These are phyloP conservation scores for Pampus argenteus DNA, from an alignment of 2,797 vertebrate genomes.

Conservation along the genomic window DNA sequence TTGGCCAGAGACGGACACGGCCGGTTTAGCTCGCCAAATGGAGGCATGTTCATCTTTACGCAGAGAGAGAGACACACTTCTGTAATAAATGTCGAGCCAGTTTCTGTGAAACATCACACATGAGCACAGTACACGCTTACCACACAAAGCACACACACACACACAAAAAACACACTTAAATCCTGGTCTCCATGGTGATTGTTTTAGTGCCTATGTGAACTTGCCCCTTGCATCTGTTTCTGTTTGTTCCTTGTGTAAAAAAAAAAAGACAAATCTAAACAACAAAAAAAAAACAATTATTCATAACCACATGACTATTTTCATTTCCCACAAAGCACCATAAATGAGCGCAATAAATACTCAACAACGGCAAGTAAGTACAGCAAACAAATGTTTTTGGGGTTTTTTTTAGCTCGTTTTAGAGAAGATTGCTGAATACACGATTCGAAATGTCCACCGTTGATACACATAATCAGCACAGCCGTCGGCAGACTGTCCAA, in stretches of 20 bases:
- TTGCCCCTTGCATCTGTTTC: slow-evolving; percentile 84
- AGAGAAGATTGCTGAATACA: slow-evolving; percentile 11
- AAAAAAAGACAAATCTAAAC: too few relatives aligned
- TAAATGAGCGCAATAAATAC: slow-evolving; percentile 65
- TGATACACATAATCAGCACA: slow-evolving; percentile 33
- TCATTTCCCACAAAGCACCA: slow-evolving; percentile 48
- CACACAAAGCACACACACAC: slow-evolving; percentile 33
- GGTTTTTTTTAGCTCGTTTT: too few relatives aligned
- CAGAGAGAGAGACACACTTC: slow-evolving; percentile 59
- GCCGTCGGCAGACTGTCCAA: slow-evolving; percentile 45
- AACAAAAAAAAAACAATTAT: slow-evolving; percentile 49
- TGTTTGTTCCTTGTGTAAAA: slow-evolving; percentile 70
- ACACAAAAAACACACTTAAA: slow-evolving; percentile 63
- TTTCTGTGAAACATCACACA: slow-evolving; percentile 68
- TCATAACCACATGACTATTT: slow-evolving; percentile 71
- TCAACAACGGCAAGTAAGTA: slow-evolving; percentile 34
- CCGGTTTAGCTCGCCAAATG: slow-evolving; percentile 73
- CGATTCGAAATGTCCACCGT: slow-evolving; percentile 39
- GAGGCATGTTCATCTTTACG: slow-evolving; percentile 64
- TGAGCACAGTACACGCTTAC: slow-evolving; percentile 34
- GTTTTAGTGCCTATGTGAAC: slow-evolving; percentile 83
- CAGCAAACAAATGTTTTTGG: slow-evolving; percentile 45
- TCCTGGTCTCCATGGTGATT: slow-evolving; percentile 87
- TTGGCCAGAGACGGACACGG: slow-evolving; percentile 72
- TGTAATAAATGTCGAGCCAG: slow-evolving; percentile 60